Base-by-base conservation (phyloP, 1,140 invertebrate genomes). In the Drosophila nebulosa region DNA sequence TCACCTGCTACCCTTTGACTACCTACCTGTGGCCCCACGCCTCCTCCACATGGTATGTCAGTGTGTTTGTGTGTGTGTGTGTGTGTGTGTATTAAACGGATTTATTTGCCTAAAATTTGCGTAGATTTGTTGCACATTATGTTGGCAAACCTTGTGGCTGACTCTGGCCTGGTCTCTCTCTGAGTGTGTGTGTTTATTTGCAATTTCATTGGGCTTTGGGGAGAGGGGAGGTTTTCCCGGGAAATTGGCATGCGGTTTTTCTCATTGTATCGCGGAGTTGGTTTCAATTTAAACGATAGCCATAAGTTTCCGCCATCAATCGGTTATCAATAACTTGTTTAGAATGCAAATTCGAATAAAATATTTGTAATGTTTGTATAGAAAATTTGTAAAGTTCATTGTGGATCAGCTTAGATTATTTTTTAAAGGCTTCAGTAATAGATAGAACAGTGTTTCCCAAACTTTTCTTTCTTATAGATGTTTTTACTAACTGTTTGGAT, bases 111-210 rank as follows among this genome's bases (percentile, higher is more conserved):
- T 36, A 79, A 78, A 86, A 86, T 88, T 86, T 86, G 78, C 74
- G 78, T 72, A 88, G 74, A 86, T 86, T 86, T 86, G 80, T 69
- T 74, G 75, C 64, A 65, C 66, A 78, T 85, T 85, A 85, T 74
- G 39, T 67, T 73, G 58, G 51, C 63, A 63, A 61, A 67, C 64
- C 64, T 74, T 78, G 81, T 70, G 78, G 65, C 65, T 46, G 42
- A 12, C 4, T 51, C 27, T 26, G 46, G 21, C 59, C 26, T n/a
- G n/a, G n/a, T n/a, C n/a, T n/a, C n/a, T n/a, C n/a, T n/a, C n/a
- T 42, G 42, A 5, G 35, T 27, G 26, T 27, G 26, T 76, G 39
- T 24, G 51, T 50, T 72, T 64, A 76, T 76, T 75, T 67, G 64
- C 68, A 79, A 70, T 76, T 72, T 30, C 55, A 42, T 59, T 75